Evolutionary conservation across 2,797 vertebrate genomes (phyloP), one percentile per base, ranked within the genome.

Genomic region (Philypnodon macrostomus): DNA sequence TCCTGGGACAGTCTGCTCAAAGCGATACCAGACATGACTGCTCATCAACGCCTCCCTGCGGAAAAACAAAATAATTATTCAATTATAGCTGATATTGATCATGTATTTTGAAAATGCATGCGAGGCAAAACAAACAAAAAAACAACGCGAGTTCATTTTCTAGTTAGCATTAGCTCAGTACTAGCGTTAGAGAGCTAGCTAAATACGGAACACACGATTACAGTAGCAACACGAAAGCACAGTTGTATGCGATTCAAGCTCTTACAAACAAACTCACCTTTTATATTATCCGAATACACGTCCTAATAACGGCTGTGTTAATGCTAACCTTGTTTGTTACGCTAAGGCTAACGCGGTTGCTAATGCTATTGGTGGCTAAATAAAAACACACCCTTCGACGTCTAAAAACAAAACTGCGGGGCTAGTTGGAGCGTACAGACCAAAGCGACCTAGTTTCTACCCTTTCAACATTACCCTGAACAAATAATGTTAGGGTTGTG

Each of bases 1-100:
- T 89, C 88, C 83, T 89, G 88, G 50, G 88, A 88, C 81, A 88
- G 71, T 85, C 88, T 87, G 77, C 87, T 89, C 40, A 89, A 84
- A 83, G 88, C 88, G 69, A 89, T 89, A 50, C 88, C 88, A 66
- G 88, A 89, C 88, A 89, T 89, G 49, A 49, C 60, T 87, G 81
- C 82, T 85, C 88, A 89, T 90, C 45, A 85, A 87, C 88, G 77
- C 86, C 84, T 63, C 79, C 82, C 79, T 86, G 77, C 58, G 82
- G 82, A 63, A 64, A 79, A 66, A 68, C 34, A 50, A 10, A 46
- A 49, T 12, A 44, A 58, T 54, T 41, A 58, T 51, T 58, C n/a
- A 45, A 56, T n/a, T 19, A 11, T 21, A 7, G 23, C 4, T 29
- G 15, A 5, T 10, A 1, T 33, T 1, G 32, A 0, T 16, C 2